Conservation (phyloP, 2,888 invertebrate species). For the Hofmannophila pseudospretella region DNA sequence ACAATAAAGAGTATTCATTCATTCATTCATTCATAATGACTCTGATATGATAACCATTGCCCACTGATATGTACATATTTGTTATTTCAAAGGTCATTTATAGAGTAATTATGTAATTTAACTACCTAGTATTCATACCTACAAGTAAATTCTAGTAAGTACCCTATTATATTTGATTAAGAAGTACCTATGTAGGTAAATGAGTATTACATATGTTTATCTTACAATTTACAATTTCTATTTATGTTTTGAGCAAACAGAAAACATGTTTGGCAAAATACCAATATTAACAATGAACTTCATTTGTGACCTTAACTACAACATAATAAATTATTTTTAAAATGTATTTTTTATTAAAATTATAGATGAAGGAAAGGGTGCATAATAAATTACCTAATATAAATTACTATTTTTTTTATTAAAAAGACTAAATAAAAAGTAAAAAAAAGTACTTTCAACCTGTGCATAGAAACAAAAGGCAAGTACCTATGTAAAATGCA, state of each 20-base stretch:
- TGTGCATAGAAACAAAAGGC: background rate
- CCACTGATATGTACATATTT: too few relatives aligned
- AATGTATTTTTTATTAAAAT: background rate
- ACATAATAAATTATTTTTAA: constrained; percentile 9
- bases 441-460: background rate
- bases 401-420: background rate
- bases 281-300: constrained; percentile 33
- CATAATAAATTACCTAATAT: background rate
- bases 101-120: too few relatives aligned
- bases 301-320: constrained; percentile 19
- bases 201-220: background rate
- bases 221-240: background rate
- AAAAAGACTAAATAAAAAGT: too few relatives aligned
- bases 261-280: constrained; percentile 32
- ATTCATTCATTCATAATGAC: too few relatives aligned
- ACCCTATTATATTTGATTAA: too few relatives aligned
- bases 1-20: too few relatives aligned
- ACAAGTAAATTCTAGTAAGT: too few relatives aligned
- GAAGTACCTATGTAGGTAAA: too few relatives aligned
- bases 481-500: background rate
- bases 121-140: too few relatives aligned
- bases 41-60: too few relatives aligned
- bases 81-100: too few relatives aligned
- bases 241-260: constrained; percentile 8
- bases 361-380: background rate